A percentile compares a stretch with the other conserved stretches of the same genome.
Conservation (phyloP, 2,888 invertebrate genomes). For the Norana najaformis region DNA sequence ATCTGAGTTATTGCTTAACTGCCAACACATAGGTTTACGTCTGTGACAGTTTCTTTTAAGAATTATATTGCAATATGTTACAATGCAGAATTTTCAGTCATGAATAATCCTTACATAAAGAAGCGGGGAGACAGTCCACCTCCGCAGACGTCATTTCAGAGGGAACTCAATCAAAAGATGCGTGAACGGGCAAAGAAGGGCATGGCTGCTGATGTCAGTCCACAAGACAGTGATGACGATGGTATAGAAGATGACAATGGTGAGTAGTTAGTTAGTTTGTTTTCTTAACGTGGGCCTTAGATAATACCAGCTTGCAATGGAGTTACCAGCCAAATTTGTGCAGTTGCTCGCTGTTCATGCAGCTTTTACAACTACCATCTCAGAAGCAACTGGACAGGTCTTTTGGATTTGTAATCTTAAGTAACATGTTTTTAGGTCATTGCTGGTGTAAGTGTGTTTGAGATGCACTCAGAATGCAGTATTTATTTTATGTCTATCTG, state of each 20-base stretch:
- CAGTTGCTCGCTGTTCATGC: too few relatives aligned
- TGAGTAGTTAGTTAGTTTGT: background rate
- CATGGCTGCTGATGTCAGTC: background rate
- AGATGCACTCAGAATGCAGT: background rate
- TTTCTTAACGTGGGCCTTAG: background rate
- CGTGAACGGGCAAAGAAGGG: background rate
- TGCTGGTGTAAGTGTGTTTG: too few relatives aligned
- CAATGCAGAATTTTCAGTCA: background rate
- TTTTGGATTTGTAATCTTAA: background rate
- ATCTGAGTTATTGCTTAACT: background rate
- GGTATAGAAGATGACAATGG: constrained; percentile 22
- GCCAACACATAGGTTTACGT: background rate
- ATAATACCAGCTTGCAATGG: background rate
- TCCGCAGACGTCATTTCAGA: background rate
- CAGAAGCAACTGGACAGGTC: background rate
- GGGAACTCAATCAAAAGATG: background rate
- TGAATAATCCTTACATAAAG: background rate
- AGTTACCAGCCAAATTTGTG: background rate
- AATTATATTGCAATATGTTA: background rate
- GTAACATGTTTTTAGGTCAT: background rate
- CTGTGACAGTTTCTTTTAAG: background rate
- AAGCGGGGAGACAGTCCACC: constrained; percentile 18
- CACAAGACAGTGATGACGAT: background rate
- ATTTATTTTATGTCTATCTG: background rate
- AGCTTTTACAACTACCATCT: background rate